Evolutionary conservation across 2,888 invertebrate species (phyloP).

Genomic region (Nomada fucata): DNA sequence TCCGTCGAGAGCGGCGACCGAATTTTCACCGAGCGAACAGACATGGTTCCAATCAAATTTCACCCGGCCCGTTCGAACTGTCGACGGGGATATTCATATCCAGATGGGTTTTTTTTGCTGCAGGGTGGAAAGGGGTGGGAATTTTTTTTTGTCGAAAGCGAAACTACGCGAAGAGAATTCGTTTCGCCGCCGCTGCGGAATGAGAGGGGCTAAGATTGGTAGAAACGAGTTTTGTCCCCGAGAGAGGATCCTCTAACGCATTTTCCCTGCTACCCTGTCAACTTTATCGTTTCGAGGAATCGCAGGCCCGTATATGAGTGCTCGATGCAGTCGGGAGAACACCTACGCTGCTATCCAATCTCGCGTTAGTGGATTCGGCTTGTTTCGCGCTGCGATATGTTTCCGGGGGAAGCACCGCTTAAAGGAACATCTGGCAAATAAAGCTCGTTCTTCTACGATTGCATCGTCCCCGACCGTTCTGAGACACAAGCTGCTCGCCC

Average conservation of each 20-base stretch:
- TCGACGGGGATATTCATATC: not conserved
- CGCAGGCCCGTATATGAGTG: constrained; percentile 14
- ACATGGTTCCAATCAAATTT: not conserved
- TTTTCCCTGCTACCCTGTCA: constrained; percentile 24
- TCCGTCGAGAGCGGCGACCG: not conserved
- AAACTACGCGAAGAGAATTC: constrained; percentile 7
- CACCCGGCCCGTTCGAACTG: not conserved
- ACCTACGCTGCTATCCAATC: constrained; percentile 52
- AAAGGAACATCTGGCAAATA: constrained; percentile 31
- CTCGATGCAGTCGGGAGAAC: constrained; percentile 34
- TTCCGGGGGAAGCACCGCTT: constrained; percentile 36
- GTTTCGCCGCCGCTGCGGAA: not conserved
- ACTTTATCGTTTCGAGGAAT: constrained; percentile 46
- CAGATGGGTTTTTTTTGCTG: no score
- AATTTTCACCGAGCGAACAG: no score
- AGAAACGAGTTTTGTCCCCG: no score
- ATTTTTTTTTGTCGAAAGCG: constrained; percentile 9
- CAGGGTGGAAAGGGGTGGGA: not conserved
- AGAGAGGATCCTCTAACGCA: constrained; percentile 9
- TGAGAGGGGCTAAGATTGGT: not conserved
- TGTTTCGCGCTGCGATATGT: constrained; percentile 33
- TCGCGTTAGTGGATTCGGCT: constrained; percentile 59
- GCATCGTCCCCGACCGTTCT: not conserved
- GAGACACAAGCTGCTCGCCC: not conserved
- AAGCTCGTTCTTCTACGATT: constrained; percentile 37